A percentile compares a stretch with the other conserved stretches of the same genome.
phyloP scores from a whole-genome alignment of 92 coral and sea anemone species.

The Palythoa grandiflora region DNA sequence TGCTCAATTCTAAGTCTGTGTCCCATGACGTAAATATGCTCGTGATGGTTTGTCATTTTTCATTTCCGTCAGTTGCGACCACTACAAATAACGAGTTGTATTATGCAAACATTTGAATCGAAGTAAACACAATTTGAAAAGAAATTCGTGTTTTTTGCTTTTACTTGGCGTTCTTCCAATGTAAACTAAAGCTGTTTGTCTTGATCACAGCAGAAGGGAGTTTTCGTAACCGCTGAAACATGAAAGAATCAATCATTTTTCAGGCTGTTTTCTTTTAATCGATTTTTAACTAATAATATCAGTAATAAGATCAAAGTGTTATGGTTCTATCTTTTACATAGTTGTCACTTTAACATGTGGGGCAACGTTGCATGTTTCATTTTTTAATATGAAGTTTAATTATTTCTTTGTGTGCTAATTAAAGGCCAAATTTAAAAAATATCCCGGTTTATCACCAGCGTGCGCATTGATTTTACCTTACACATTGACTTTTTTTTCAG shows the following conservation, averaged over 20 bases:
- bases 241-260: background rate
- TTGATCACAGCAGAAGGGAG: background rate
- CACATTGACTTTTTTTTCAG: no score
- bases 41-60: no score
- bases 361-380: no score
- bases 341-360: no score
- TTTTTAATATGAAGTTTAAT: no score
- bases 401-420: no score
- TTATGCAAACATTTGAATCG: background rate
- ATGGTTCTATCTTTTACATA: background rate
- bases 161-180: background rate
- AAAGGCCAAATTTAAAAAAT: no score
- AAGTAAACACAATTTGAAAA: background rate
- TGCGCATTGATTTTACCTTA: no score
- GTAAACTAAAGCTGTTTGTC: background rate
- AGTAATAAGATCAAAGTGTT: no score
- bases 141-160: background rate
- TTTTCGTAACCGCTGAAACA: background rate
- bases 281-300: no score
- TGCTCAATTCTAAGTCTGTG: background rate
- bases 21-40: background rate
- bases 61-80: background rate
- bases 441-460: no score
- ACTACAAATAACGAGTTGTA: background rate
- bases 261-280: no score